Evolutionary conservation across 2,888 invertebrate genomes (phyloP).

Genomic region (Argyresthia albistria): DNA sequence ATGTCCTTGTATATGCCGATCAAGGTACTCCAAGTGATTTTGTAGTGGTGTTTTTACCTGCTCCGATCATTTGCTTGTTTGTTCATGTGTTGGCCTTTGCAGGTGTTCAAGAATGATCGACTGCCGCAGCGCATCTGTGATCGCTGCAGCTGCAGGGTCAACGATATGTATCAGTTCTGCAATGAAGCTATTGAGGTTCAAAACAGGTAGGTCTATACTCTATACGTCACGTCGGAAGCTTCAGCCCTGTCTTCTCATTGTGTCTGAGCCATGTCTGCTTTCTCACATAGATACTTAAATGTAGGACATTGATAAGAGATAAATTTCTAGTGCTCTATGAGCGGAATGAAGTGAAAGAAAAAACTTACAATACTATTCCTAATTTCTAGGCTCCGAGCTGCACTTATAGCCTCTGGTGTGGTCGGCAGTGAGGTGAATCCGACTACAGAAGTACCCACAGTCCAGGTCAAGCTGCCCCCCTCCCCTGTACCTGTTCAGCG

Average conservation of each 20-base stretch:
- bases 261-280: no score
- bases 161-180: conserved; percentile 80
- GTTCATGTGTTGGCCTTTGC: conserved; percentile 24
- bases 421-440: not conserved
- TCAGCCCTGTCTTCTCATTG: no score
- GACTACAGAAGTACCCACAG: not conserved
- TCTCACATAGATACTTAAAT: no score
- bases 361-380: no score
- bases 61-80: not conserved
- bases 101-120: conserved; percentile 78
- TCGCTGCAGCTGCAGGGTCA: conserved; percentile 79
- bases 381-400: not conserved
- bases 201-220: conserved; percentile 55
- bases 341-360: no score
- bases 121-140: conserved; percentile 82
- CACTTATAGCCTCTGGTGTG: not conserved
- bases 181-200: conserved; percentile 78
- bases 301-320: no score
- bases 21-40: conserved; percentile 74
- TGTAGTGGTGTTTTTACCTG: conserved; percentile 9
- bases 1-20: conserved; percentile 81
- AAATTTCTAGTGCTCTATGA: no score
- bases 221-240: not conserved
- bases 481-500: not conserved
- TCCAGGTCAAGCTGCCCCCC: conserved; percentile 11